phyloP scores from a whole-genome alignment of 1,140 invertebrate genomes.

The Eupristina koningsbergeri region DNA sequence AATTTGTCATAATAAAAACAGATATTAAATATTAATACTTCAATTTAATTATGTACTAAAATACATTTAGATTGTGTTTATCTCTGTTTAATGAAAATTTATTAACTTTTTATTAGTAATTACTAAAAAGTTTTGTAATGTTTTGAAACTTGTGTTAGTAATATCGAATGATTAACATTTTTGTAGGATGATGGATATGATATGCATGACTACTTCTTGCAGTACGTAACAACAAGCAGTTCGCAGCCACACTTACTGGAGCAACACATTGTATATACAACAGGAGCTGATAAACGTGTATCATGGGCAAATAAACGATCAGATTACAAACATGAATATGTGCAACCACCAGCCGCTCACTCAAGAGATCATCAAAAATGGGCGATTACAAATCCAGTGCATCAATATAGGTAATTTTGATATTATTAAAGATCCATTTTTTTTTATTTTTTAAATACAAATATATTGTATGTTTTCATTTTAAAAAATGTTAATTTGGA shows the following conservation, averaged over 20 bases:
- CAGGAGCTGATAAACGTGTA: slow-evolving; percentile 76
- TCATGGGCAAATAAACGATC: slow-evolving; percentile 75
- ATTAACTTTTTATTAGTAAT: too few relatives aligned
- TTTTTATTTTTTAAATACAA: neutral
- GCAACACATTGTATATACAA: slow-evolving; percentile 75
- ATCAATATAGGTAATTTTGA: slow-evolving; percentile 79
- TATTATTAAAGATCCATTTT: neutral
- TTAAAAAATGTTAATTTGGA: too few relatives aligned
- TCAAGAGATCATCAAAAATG: slow-evolving; percentile 74
- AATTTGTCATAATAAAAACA: too few relatives aligned
- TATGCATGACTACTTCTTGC: slow-evolving; percentile 73
- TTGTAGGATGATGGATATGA: slow-evolving; percentile 71
- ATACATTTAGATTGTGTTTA: neutral
- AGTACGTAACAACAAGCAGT: slow-evolving; percentile 74
- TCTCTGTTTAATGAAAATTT: neutral
- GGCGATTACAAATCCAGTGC: slow-evolving; percentile 75
- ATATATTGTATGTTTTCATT: too few relatives aligned
- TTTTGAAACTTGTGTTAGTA: slow-evolving; percentile 7
- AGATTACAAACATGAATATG: slow-evolving; percentile 75
- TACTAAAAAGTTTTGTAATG: neutral
- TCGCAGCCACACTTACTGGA: slow-evolving; percentile 73
- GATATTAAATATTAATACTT: too few relatives aligned
- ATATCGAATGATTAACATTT: slow-evolving; percentile 58
- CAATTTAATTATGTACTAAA: too few relatives aligned
- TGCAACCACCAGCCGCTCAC: slow-evolving; percentile 79